These are phyloP conservation scores for Micromussa lordhowensis DNA, from an alignment of 92 coral and sea anemone species.

Conservation along the genomic window DNA sequence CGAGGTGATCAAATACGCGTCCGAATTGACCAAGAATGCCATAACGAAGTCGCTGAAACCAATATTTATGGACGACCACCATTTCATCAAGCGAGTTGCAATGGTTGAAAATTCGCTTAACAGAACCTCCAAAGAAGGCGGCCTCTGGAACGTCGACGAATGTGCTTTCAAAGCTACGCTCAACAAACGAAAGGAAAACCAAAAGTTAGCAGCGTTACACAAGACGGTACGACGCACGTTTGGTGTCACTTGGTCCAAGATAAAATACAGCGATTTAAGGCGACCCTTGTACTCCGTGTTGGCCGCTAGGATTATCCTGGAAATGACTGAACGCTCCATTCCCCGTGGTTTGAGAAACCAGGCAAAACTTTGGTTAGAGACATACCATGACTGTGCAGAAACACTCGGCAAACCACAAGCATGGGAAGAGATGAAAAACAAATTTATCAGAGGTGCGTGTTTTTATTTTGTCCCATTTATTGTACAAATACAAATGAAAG, in stretches of 20 bases:
- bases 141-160: conserved; percentile 89
- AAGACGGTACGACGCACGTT: conserved; percentile 89
- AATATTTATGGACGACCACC: conserved; percentile 79
- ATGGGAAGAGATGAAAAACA: conserved; percentile 55
- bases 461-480: not conserved
- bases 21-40: conserved; percentile 65
- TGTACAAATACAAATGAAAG: not conserved
- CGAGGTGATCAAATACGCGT: conserved; percentile 77
- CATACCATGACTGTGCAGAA: conserved; percentile 83
- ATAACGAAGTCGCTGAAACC: conserved; percentile 16
- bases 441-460: conserved; percentile 70
- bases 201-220: conserved; percentile 76
- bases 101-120: conserved; percentile 87
- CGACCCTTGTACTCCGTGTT: conserved; percentile 94
- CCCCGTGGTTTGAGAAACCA: conserved; percentile 87
- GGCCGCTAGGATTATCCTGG: conserved; percentile 90
- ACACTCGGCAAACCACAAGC: conserved; percentile 8
- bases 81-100: conserved; percentile 92
- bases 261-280: conserved; percentile 81
- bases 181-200: conserved; percentile 80
- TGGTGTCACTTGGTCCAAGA: conserved; percentile 95
- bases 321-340: conserved; percentile 66
- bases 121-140: conserved; percentile 85
- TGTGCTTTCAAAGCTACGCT: conserved; percentile 93
- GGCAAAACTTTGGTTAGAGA: conserved; percentile 81